These are phyloP conservation scores for Macroteleia sp. DNA, from an alignment of 2,888 invertebrate genomes.

Conservation along the genomic window DNA sequence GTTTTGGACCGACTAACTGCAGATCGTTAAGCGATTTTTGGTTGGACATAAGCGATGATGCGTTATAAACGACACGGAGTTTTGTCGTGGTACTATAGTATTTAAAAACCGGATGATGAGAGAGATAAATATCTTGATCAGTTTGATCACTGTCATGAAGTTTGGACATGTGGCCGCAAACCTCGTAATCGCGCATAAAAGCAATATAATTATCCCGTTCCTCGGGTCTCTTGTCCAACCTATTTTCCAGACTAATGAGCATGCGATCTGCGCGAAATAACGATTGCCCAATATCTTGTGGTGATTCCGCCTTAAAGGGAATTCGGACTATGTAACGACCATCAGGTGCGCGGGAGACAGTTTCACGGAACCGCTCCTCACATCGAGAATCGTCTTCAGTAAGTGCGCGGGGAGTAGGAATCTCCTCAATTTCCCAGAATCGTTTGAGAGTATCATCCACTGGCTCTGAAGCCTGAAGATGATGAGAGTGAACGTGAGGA, in stretches of 20 bases:
- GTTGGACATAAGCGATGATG: neutral
- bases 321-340: constrained; percentile 3
- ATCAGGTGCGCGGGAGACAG: neutral
- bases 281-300: neutral
- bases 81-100: neutral
- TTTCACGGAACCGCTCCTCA: neutral
- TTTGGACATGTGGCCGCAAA: neutral
- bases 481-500: neutral
- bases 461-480: neutral
- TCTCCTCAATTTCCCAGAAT: constrained; percentile 12
- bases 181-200: constrained; percentile 3
- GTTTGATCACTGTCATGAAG: neutral
- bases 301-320: neutral
- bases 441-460: neutral
- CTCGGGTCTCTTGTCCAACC: neutral
- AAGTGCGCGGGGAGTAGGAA: neutral
- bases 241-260: neutral
- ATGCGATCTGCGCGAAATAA: neutral
- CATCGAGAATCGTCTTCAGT: neutral
- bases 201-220: neutral
- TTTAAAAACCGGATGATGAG: neutral
- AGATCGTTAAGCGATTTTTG: neutral
- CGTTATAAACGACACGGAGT: neutral
- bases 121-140: neutral
- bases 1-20: neutral